Conservation (phyloP, 2,797 vertebrate species). For the Phoebastria nigripes region DNA sequence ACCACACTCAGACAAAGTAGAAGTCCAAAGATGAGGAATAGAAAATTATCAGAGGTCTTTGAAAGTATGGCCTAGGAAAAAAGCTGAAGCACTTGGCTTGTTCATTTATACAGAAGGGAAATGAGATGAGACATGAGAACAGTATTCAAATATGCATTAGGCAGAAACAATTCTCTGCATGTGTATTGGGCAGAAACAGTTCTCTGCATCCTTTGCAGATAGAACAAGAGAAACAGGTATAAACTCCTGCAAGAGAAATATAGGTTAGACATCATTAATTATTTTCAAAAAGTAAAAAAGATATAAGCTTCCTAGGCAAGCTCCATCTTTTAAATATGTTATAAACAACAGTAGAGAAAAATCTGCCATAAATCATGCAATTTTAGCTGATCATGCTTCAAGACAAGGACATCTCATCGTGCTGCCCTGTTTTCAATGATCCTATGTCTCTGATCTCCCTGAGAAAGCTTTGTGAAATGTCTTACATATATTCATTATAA, state of each 20-base stretch:
- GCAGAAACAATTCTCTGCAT: not conserved
- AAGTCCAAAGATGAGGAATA: not conserved
- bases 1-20: not conserved
- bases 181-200: not conserved
- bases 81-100: not conserved
- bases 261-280: not conserved
- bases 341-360: not conserved
- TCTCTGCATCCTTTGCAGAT: not conserved
- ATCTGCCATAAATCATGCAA: not conserved
- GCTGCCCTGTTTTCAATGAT: not conserved
- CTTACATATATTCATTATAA: not conserved
- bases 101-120: not conserved
- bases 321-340: not conserved
- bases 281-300: not conserved
- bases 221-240: not conserved
- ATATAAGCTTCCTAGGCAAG: not conserved
- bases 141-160: slow-evolving; percentile 23
- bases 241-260: not conserved
- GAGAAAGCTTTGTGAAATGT: not conserved
- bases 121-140: slow-evolving; percentile 6
- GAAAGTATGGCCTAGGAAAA: not conserved
- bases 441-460: not conserved
- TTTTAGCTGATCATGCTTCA: not conserved
- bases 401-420: not conserved
- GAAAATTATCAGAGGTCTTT: not conserved